These are phyloP conservation scores for Channallabes apus DNA, from an alignment of 2,797 vertebrate genomes.

Conservation along the genomic window DNA sequence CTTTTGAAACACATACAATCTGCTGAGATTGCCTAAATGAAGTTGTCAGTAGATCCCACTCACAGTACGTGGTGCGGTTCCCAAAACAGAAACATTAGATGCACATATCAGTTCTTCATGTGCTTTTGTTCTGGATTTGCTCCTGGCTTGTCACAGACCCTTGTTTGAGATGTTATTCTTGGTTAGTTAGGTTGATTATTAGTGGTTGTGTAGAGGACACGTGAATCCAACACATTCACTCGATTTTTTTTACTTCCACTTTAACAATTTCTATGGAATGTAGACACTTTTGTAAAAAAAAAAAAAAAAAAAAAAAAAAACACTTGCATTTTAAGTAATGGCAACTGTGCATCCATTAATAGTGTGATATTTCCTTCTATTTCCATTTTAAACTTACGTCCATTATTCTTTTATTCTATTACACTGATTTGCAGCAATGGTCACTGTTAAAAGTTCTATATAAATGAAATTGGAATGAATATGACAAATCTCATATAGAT, in stretches of 20 bases:
- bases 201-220: not conserved
- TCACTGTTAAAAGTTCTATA: too few relatives aligned
- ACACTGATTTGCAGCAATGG: too few relatives aligned
- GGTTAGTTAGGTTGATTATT: not conserved
- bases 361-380: not conserved
- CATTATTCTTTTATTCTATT: too few relatives aligned
- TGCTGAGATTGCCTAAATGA: not conserved
- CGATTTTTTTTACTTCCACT: not conserved
- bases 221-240: not conserved
- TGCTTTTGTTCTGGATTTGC: not conserved
- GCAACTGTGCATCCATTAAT: not conserved
- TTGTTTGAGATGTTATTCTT: not conserved
- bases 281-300: not conserved
- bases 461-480: too few relatives aligned
- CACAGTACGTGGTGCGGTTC: not conserved
- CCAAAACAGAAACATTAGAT: not conserved
- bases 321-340: not conserved
- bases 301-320: not conserved
- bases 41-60: not conserved
- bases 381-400: too few relatives aligned
- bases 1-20: not conserved
- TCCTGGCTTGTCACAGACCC: not conserved
- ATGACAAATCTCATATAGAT: not conserved
- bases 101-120: not conserved
- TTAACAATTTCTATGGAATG: not conserved